Percentiles rank a stretch among this genome's conserved stretches.
Conservation (phyloP, 2,797 vertebrate species). For the Sciurus vulgaris region DNA sequence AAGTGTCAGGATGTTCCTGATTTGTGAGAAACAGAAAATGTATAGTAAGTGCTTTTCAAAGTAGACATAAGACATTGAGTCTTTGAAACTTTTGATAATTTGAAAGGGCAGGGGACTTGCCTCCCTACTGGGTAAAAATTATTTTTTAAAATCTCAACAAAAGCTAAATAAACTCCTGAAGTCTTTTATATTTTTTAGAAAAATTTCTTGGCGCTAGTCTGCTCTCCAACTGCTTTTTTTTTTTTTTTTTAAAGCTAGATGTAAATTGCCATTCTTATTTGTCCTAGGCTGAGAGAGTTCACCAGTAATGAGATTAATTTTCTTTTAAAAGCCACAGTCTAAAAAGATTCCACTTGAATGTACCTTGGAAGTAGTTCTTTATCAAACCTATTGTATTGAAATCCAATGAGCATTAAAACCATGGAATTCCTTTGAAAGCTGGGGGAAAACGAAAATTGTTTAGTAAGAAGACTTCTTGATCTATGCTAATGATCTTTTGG, state of each 20-base stretch:
- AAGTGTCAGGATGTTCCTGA: background rate
- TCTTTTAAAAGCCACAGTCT: background rate
- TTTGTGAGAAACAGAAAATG: slow-evolving; percentile 28
- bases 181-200: background rate
- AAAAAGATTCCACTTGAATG: slow-evolving; percentile 35
- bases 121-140: background rate
- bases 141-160: background rate
- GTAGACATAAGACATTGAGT: background rate
- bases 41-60: background rate
- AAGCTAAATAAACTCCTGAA: slow-evolving; percentile 31
- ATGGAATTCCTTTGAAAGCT: slow-evolving; percentile 42
- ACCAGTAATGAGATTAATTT: background rate
- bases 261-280: slow-evolving; percentile 9
- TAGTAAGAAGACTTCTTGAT: slow-evolving; percentile 12
- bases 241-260: background rate
- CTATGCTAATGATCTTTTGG: slow-evolving; percentile 37
- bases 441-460: slow-evolving; percentile 33
- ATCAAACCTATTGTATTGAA: background rate
- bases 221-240: background rate
- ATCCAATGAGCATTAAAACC: slow-evolving; percentile 22
- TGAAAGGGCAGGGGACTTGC: background rate
- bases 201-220: background rate
- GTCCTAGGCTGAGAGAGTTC: slow-evolving; percentile 29
- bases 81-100: background rate
- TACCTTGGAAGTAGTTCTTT: slow-evolving; percentile 24